phyloP scores from a whole-genome alignment of 2,797 vertebrate species.

The Melanotaenia maccullochi region DNA sequence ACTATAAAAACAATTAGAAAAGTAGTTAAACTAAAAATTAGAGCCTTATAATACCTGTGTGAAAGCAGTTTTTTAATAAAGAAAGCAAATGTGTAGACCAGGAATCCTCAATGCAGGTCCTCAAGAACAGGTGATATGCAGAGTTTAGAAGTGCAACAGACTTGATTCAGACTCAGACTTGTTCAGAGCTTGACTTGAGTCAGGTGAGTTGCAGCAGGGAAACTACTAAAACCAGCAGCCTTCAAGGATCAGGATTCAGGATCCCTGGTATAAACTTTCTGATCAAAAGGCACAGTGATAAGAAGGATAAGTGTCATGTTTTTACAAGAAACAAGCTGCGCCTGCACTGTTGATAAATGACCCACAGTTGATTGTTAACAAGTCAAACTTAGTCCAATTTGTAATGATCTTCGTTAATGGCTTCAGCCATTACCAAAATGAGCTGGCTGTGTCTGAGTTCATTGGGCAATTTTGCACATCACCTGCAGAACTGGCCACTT shows the following conservation, averaged over 20 bases:
- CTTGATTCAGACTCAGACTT: no score
- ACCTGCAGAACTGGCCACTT: neutral
- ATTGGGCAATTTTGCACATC: neutral
- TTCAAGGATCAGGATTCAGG: neutral
- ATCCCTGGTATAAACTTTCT: neutral
- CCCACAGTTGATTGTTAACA: neutral
- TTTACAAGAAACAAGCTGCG: neutral
- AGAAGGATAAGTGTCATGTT: neutral
- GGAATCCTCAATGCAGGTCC: neutral
- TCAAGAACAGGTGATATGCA: neutral
- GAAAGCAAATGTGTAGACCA: neutral
- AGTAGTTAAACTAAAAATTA: neutral
- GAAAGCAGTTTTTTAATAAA: neutral
- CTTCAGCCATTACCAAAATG: neutral
- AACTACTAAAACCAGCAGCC: neutral
- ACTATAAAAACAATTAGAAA: neutral
- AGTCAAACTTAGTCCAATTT: neutral
- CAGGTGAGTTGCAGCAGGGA: neutral
- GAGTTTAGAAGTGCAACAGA: neutral
- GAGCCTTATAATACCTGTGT: neutral
- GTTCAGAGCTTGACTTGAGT: no score
- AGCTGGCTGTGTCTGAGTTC: neutral
- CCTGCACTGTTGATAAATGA: neutral
- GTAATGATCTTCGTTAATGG: neutral
- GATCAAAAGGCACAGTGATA: no score